phyloP scores from a whole-genome alignment of 2,797 vertebrate species.

The Macropodus opercularis region DNA sequence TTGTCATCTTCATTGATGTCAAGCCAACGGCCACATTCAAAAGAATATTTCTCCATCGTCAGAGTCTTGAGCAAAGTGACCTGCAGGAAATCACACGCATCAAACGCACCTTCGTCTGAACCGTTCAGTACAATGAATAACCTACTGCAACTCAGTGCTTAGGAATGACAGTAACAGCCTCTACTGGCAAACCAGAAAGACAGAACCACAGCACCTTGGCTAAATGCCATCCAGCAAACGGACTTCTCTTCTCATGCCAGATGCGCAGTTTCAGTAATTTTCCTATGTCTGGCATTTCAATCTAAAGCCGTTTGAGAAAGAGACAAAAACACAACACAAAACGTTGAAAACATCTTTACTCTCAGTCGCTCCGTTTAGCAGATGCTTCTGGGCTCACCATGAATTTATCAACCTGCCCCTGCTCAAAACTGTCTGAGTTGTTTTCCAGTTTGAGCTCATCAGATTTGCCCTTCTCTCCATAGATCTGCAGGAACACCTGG shows the following conservation, averaged over 20 bases:
- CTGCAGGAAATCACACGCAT: constrained; percentile 70
- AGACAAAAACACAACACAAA: constrained; percentile 1
- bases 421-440: constrained; percentile 96
- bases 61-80: constrained; percentile 92
- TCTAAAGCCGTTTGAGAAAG: constrained; percentile 69
- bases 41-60: constrained; percentile 93
- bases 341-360: not conserved
- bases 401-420: constrained; percentile 91
- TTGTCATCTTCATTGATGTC: constrained; percentile 97
- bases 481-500: constrained; percentile 94
- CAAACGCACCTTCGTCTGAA: not conserved
- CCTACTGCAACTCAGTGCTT: not conserved
- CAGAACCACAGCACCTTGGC: constrained; percentile 81
- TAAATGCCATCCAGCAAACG: constrained; percentile 96
- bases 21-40: constrained; percentile 93
- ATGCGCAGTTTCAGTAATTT: constrained; percentile 89
- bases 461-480: constrained; percentile 91
- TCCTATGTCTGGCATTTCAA: constrained; percentile 94
- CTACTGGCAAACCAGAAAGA: constrained; percentile 30
- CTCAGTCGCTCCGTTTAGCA: not conserved
- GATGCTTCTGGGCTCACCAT: constrained; percentile 79
- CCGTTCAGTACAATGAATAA: not conserved
- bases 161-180: constrained; percentile 2
- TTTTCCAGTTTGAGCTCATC: constrained; percentile 93
- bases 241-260: constrained; percentile 93